These are phyloP conservation scores for Copidosoma aretas DNA, from an alignment of 2,888 invertebrate species.

Conservation along the genomic window DNA sequence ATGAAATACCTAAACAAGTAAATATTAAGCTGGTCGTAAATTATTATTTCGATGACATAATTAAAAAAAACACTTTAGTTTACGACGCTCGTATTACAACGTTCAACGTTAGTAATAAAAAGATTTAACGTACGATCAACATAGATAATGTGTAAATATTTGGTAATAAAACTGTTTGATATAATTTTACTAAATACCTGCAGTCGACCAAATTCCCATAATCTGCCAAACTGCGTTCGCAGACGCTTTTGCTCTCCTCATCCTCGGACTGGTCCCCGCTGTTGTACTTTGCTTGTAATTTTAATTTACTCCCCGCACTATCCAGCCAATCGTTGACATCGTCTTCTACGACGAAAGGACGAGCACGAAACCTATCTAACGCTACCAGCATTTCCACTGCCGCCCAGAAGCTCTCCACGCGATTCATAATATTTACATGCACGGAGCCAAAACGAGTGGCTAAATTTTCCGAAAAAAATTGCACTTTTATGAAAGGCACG, in stretches of 20 bases:
- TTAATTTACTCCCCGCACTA: conserved; percentile 46
- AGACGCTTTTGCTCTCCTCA: conserved; percentile 21
- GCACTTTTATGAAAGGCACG: too few relatives aligned
- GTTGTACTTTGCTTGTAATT: conserved; percentile 36
- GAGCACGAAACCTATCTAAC: conserved; percentile 18
- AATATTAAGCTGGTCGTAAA: too few relatives aligned
- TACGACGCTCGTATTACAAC: too few relatives aligned
- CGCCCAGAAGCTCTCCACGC: conserved; percentile 67
- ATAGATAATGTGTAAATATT: too few relatives aligned
- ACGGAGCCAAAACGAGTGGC: too few relatives aligned
- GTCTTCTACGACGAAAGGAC: conserved; percentile 44
- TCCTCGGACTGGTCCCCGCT: conserved; percentile 32
- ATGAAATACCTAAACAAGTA: too few relatives aligned
- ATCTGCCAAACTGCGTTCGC: conserved; percentile 19
- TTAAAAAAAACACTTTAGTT: too few relatives aligned
- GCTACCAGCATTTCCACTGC: conserved; percentile 67
- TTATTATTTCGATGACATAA: too few relatives aligned
- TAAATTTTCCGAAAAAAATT: too few relatives aligned
- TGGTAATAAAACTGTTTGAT: too few relatives aligned
- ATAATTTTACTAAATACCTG: conserved; percentile 44
- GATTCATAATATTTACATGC: conserved; percentile 11
- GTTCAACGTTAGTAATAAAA: too few relatives aligned
- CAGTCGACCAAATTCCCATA: conserved; percentile 40
- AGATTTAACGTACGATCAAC: too few relatives aligned
- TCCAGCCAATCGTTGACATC: conserved; percentile 55